These are phyloP conservation scores for Microplitis manilae DNA, from an alignment of 2,888 invertebrate genomes.

Conservation along the genomic window DNA sequence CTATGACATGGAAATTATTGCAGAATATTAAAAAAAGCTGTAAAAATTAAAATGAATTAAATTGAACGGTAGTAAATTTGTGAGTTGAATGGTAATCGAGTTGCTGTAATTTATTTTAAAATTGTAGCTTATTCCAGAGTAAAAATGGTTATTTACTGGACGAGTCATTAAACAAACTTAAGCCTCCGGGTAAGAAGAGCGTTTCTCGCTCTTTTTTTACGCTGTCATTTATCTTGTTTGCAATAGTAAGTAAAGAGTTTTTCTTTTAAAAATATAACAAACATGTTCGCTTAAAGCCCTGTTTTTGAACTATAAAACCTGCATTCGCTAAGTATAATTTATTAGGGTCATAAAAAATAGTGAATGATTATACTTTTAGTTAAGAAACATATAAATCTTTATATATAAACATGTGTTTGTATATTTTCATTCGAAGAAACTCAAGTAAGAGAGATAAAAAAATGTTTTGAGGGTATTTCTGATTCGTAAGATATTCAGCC, in stretches of 20 bases:
- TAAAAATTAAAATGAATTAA: no score
- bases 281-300: no score
- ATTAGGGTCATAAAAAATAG: no score
- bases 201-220: background rate
- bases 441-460: background rate
- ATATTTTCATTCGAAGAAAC: background rate
- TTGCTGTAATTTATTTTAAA: background rate
- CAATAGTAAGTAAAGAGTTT: background rate
- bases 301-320: no score
- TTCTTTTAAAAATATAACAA: background rate
- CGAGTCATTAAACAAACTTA: background rate
- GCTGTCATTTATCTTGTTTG: background rate
- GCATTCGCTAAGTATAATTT: no score
- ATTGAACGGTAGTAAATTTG: background rate
- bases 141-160: background rate
- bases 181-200: background rate
- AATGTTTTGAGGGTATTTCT: background rate
- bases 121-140: background rate
- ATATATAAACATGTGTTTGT: background rate
- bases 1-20: no score
- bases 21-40: no score
- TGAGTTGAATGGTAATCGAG: background rate
- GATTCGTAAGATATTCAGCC: conserved; percentile 1
- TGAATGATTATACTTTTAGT: no score
- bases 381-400: no score